Evolutionary conservation across 1,140 invertebrate genomes (phyloP), one percentile per base, ranked within the genome.

Genomic region (Pseudobourletiella spinata): DNA sequence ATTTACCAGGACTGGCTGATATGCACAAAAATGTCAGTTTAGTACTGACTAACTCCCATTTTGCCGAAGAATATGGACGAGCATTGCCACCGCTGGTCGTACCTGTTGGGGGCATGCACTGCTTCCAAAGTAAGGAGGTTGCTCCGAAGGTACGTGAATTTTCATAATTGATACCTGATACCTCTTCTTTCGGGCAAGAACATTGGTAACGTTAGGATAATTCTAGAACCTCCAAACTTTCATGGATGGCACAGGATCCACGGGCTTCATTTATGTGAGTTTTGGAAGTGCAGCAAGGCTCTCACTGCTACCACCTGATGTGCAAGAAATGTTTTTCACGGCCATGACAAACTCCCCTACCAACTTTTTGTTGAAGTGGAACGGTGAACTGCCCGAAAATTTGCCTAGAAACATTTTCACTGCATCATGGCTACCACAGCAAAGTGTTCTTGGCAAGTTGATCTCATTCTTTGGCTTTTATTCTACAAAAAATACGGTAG

Each of bases 81-180:
- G 79, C 81, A 0, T 72, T 77, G 28, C 65, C 79, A 0, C 79
- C 79, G 28, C 82, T 81, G 63, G 74, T 85, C 16, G 73, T 85
- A 42, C 82, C 84, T 69, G 74, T 86, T 16, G 82, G 82, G 0
- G 81, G 81, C 1, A 72, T 84, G 63, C 82, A 83, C 15, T 54
- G 44, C 22, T 24, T 26, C n/a, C 32, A n/a, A n/a, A n/a, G 32
- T n/a, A 39, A 39, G n/a, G 32, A 39, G 8, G n/a, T 11, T 8
- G n/a, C 32, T 11, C 32, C 32, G 32, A 39, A 39, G 32, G 32
- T 39, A 39, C n/a, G n/a, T n/a, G n/a, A n/a, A n/a, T n/a, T n/a
- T n/a, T n/a, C n/a, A n/a, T n/a, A n/a, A n/a, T n/a, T n/a, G n/a
- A n/a, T n/a, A n/a, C n/a, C n/a, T n/a, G n/a, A n/a, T n/a, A n/a